Base-by-base conservation (phyloP, 2,797 vertebrate genomes). In the Pogoniulus pusillus region DNA sequence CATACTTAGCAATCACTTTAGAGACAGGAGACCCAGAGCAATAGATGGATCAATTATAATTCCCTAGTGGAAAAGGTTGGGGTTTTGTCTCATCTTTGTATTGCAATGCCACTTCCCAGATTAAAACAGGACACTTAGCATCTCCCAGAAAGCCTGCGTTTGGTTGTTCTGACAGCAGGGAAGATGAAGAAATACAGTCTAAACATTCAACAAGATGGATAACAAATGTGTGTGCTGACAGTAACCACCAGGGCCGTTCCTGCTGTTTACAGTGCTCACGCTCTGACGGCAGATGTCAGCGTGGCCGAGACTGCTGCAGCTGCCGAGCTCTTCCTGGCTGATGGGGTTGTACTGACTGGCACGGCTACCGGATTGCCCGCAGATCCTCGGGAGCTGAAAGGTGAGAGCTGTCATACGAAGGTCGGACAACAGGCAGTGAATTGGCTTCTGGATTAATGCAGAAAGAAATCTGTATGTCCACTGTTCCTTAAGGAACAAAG, bases 301-400 rank as follows among this genome's bases (percentile, higher is more conserved):
- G 92, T 98, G 19, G 95, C 96, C 11, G 98, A 98, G 94, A 98
- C 97, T 0, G 98, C 98, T 0, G 96, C 19, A 6, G 98, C 98
- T 2, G 98, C 98, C 0, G 97, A 98, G 96, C 97, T 99, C 87
- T 99, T 98, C 95, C 98, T 98, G 87, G 98, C 98, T 7, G 98
- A 98, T 2, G 98, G 98, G 17, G 84, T 98, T 62, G 96, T 99
- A 91, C 75, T 99, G 96, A 98, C 98, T 3, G 98, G 98, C 77
- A 79, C 86, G 0, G 97, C 98, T 27, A 99, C 98, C 0, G 98
- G 98, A 6, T 58, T 84, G 43, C 97, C 98, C 5, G 93, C 98
- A 0, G 93, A 98, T 84, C 98, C 97, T 2, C 45, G 1, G 20
- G 97, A 98, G 88, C 97, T 98, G 79, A 96, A 34, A 97, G 98